These are phyloP conservation scores for Lacerta agilis DNA, from an alignment of 2,797 vertebrate genomes.

Conservation along the genomic window DNA sequence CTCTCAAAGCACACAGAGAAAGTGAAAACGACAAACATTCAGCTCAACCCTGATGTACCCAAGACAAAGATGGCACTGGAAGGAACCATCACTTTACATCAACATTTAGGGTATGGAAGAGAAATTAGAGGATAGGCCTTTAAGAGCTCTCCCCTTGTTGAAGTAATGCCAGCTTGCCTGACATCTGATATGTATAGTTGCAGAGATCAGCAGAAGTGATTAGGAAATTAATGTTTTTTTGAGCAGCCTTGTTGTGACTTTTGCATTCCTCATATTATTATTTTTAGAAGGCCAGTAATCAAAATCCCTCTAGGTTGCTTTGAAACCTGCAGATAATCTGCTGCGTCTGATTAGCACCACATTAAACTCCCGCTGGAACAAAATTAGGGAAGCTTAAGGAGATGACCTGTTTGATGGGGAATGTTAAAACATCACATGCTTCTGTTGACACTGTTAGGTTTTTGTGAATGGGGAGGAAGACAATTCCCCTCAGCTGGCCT, in stretches of 20 bases:
- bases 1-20: neutral
- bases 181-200: neutral
- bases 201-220: neutral
- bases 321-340: slow-evolving; percentile 48
- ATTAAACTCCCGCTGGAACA: slow-evolving; percentile 54
- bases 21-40: neutral
- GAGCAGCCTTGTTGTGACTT: neutral
- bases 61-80: neutral
- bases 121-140: neutral
- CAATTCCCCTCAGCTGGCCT: neutral
- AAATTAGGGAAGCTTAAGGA: slow-evolving; percentile 47
- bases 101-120: neutral
- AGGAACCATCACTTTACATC: neutral
- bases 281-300: slow-evolving; percentile 38
- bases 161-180: neutral
- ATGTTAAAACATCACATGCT: slow-evolving; percentile 16
- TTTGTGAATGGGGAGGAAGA: slow-evolving; percentile 30
- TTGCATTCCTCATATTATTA: neutral
- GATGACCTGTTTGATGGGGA: slow-evolving; percentile 21
- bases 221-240: neutral
- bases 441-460: neutral
- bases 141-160: neutral
- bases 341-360: slow-evolving; percentile 49
- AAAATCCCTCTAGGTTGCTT: slow-evolving; percentile 28
- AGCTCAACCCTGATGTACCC: neutral